A percentile compares a stretch with the other conserved stretches of the same genome.
Conservation (phyloP, 2,888 invertebrate species). For the Dione vanillae region DNA sequence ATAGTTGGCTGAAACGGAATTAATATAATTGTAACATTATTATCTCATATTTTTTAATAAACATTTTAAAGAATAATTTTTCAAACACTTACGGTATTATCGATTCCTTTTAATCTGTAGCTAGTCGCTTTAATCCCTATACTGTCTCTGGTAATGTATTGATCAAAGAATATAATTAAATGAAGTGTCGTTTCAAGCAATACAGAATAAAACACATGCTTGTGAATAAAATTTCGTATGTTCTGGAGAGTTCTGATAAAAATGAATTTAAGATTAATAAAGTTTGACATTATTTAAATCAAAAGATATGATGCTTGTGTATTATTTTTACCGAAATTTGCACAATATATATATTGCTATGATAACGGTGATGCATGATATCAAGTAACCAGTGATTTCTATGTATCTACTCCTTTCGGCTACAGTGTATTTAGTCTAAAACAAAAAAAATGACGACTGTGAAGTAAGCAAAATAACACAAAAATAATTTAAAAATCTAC, state of each 20-base stretch:
- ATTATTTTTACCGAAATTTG: constrained; percentile 87
- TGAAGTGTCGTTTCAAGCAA: neutral
- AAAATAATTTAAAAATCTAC: neutral
- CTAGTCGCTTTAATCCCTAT: neutral
- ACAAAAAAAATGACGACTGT: constrained; percentile 43
- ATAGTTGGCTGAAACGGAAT: constrained; percentile 87
- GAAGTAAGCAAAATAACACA: neutral
- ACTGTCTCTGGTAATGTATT: constrained; percentile 4
- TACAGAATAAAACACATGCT: constrained; percentile 6
- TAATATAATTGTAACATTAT: neutral
- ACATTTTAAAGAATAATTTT: neutral
- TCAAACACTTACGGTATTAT: constrained; percentile 18
- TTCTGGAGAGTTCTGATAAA: neutral
- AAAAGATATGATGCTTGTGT: constrained; percentile 33
- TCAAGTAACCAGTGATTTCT: constrained; percentile 92
- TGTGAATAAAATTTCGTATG: constrained; percentile 4
- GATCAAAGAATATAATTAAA: constrained; percentile 3
- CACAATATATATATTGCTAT: constrained; percentile 92
- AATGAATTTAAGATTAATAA: neutral
- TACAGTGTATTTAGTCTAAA: constrained; percentile 87
- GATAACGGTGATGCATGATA: constrained; percentile 90
- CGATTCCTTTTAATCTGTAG: constrained; percentile 15
- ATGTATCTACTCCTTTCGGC: constrained; percentile 89
- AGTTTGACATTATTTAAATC: neutral
- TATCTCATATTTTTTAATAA: neutral